Evolutionary conservation across 2,888 invertebrate species (phyloP).

Genomic region (Tetanocera ferruginea): DNA sequence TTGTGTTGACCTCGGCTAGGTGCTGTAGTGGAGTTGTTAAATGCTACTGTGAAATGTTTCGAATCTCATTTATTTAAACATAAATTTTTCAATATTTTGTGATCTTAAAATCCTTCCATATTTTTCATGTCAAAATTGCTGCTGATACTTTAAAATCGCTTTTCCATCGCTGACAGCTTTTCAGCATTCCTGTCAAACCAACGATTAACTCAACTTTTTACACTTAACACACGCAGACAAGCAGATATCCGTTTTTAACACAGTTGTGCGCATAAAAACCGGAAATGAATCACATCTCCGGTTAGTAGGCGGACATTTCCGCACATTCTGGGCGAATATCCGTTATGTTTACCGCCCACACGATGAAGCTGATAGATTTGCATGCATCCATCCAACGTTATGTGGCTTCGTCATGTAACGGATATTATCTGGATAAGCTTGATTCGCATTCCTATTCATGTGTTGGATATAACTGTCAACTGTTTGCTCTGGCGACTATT

Average conservation of each 20-base stretch:
- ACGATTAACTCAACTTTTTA: neutral
- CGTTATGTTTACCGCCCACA: conserved; percentile 40
- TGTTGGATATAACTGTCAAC: conserved; percentile 3
- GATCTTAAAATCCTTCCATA: too few species aligned
- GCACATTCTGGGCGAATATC: conserved; percentile 49
- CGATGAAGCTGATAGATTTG: conserved; percentile 46
- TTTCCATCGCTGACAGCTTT: too few species aligned
- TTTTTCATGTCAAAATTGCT: too few species aligned
- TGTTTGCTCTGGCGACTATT: neutral
- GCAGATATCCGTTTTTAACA: neutral
- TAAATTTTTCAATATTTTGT: too few species aligned
- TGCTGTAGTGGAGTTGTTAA: too few species aligned
- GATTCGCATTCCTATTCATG: neutral
- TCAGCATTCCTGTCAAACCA: neutral
- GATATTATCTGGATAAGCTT: conserved; percentile 56
- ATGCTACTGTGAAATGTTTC: too few species aligned
- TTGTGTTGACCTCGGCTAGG: too few species aligned
- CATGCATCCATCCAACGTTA: conserved; percentile 44
- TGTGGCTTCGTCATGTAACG: conserved; percentile 46
- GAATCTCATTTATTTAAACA: too few species aligned
- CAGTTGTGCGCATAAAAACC: conserved; percentile 41
- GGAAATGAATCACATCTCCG: conserved; percentile 69
- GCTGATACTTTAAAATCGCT: too few species aligned
- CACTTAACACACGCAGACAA: neutral
- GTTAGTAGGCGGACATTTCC: conserved; percentile 69